Conservation (phyloP, 2,797 vertebrate species). For the Anguilla megastoma region DNA sequence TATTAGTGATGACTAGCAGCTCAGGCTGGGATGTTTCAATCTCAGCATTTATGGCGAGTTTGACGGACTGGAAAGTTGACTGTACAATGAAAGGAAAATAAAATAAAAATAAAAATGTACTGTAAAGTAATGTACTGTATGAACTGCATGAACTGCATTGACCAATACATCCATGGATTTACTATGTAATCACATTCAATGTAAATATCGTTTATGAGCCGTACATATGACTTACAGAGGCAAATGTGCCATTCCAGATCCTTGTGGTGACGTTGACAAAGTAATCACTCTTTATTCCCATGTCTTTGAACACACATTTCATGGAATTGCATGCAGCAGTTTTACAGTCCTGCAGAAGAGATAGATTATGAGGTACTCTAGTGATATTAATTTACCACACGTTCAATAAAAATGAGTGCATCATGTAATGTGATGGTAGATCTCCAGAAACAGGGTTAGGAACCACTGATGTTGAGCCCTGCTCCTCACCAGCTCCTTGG, state of each 20-base stretch:
- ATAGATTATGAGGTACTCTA: not conserved
- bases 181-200: not conserved
- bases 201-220: not conserved
- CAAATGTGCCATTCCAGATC: constrained; percentile 87
- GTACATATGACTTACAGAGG: constrained; percentile 69
- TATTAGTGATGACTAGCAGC: constrained; percentile 74
- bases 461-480: not conserved
- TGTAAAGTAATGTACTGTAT: not conserved
- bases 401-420: not conserved
- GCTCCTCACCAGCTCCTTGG: constrained; percentile 73
- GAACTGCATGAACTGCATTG: not conserved
- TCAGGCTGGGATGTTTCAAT: constrained; percentile 77
- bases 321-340: constrained; percentile 73
- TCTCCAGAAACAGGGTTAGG: not conserved
- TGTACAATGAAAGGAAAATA: constrained; percentile 47
- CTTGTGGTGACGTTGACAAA: constrained; percentile 80
- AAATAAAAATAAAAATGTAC: not conserved
- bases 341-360: constrained; percentile 75
- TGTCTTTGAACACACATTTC: constrained; percentile 78
- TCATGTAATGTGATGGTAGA: not conserved
- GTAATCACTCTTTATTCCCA: constrained; percentile 71
- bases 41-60: constrained; percentile 71
- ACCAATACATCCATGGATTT: not conserved
- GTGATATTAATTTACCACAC: not conserved
- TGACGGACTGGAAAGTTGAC: constrained; percentile 79